Base-by-base conservation (phyloP, 2,888 invertebrate genomes). In the Drosophila birchii region DNA sequence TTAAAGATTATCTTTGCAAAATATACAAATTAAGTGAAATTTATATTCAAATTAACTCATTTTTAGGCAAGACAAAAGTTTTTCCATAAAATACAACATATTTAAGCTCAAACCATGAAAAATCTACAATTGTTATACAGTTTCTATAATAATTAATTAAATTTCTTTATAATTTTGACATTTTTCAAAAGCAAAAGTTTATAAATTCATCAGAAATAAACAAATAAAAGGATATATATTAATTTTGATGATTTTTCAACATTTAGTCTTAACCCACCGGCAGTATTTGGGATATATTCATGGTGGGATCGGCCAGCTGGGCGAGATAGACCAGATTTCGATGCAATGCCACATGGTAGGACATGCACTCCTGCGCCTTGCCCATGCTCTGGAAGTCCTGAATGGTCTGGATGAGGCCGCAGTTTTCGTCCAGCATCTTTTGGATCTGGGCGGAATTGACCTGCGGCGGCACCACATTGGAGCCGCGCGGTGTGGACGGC, bases 391-490 rank as follows among this genome's bases (percentile, higher is more conserved):
- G 99, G 93, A 96, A 98, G 86, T 99, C 99, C 92, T 98, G 97
- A 90, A 99, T 98, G 11, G 98, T 97, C 94, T 98, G 98, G 88
- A 99, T 99, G 49, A 99, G 94, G 92, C 98, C 98, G 85, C 97
- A 97, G 93, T 99, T 99, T 93, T 99, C 99, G 93, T 99, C 99
- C 72, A 99, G 94, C 95, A 99, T 96, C 95, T 98, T 97, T 92
- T 98, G 97, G 88, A 98, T 96, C 93, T 97, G 97, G 55, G 96
- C 95, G 71, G 96, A 95, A 92, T 95, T 97, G 45, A 96, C 95
- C 57, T 97, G 96, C 71, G 94, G 95, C 66, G 95, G 94, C 51
- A 86, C 81, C 16, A 85, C 93, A 45, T 94, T 81, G 8, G 81
- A 93, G 45, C 94, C 73, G 34, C 72, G 84, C 12, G 74, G 73